These are phyloP conservation scores for Tetramorium parvispinum DNA, from an alignment of 1,140 invertebrate genomes.

Conservation along the genomic window DNA sequence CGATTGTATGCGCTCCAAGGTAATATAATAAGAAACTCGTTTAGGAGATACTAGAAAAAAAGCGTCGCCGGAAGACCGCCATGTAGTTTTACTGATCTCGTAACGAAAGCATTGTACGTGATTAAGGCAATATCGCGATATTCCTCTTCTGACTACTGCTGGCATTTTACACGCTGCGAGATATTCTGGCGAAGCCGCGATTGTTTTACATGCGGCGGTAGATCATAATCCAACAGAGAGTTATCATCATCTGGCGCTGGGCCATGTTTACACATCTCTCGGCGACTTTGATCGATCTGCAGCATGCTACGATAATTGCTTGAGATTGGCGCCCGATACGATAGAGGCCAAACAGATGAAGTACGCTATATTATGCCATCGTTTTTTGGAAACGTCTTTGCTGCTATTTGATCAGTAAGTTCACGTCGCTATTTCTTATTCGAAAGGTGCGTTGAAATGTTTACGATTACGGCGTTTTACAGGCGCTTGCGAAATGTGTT, in stretches of 20 bases:
- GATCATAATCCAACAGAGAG: conserved; percentile 91
- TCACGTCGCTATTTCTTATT: background rate
- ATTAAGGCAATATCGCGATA: conserved; percentile 90
- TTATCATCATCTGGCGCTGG: conserved; percentile 92
- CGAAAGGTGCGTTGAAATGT: background rate
- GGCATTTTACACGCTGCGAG: conserved; percentile 92
- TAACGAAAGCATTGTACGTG: conserved; percentile 49
- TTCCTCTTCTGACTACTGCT: conserved; percentile 93
- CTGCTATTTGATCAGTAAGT: conserved; percentile 39
- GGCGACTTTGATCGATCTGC: conserved; percentile 89
- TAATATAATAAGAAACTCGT: conserved; percentile 78
- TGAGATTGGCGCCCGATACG: conserved; percentile 89
- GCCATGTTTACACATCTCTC: conserved; percentile 90
- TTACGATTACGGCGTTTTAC: conserved; percentile 4
- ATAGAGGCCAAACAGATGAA: conserved; percentile 58
- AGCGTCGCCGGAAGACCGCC: background rate
- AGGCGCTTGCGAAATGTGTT: conserved; percentile 87
- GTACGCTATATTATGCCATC: conserved; percentile 39
- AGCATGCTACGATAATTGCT: conserved; percentile 89
- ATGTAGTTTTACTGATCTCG: conserved; percentile 10
- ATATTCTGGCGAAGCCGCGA: conserved; percentile 91
- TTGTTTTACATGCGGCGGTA: conserved; percentile 92
- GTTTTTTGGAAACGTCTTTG: conserved; percentile 22
- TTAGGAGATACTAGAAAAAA: conserved; percentile 29
- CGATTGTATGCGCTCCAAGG: conserved; percentile 92